A percentile compares a stretch with the other conserved stretches of the same genome.
phyloP scores from a whole-genome alignment of 2,888 invertebrate genomes.

The Branchipolynoe longqiensis region DNA sequence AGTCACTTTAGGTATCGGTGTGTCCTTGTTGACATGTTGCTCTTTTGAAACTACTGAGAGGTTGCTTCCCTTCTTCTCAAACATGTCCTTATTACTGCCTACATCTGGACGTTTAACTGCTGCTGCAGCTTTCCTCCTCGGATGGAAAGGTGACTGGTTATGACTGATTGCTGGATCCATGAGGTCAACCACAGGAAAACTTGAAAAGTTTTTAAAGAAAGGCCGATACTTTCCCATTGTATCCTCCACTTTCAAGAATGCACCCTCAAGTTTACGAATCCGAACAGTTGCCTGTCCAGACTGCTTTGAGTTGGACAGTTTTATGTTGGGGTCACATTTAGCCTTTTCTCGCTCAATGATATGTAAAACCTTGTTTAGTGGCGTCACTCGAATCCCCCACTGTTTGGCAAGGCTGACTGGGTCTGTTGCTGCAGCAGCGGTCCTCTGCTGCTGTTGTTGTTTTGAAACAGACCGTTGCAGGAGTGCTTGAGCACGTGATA shows the following conservation, averaged over 20 bases:
- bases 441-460: constrained; percentile 15
- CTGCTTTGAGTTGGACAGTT: not conserved
- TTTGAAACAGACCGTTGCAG: constrained; percentile 27
- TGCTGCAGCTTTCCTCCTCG: not conserved
- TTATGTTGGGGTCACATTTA: constrained; percentile 41
- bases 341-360: constrained; percentile 33
- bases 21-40: not conserved
- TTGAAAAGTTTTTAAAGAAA: constrained; percentile 20
- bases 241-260: constrained; percentile 35
- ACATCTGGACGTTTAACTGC: not conserved
- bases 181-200: constrained; percentile 38
- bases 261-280: constrained; percentile 35
- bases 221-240: not conserved
- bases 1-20: not conserved
- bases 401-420: constrained; percentile 38
- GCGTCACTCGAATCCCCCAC: constrained; percentile 7
- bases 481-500: constrained; percentile 26
- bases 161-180: constrained; percentile 20
- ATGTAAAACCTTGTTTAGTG: constrained; percentile 19
- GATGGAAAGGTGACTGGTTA: constrained; percentile 28
- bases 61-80: not conserved
- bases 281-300: not conserved
- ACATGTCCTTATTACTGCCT: not conserved
- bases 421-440: constrained; percentile 19
- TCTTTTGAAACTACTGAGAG: constrained; percentile 2